phyloP scores from a whole-genome alignment of 2,797 vertebrate species.

The Ispidina lecontei region DNA sequence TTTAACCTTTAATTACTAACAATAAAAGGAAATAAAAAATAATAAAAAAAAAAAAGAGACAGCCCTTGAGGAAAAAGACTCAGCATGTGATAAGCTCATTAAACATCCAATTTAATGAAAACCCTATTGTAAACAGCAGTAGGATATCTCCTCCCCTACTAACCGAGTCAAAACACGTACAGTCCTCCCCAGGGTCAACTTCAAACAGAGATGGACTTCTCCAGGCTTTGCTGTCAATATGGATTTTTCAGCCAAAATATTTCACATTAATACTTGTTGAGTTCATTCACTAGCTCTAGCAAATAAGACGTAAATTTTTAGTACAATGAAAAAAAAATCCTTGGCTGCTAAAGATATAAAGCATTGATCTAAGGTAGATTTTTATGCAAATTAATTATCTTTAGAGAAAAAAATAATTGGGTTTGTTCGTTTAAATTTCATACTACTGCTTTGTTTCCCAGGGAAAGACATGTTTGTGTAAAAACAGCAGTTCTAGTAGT shows the following conservation, averaged over 20 bases:
- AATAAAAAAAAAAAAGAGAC: slow-evolving; percentile 50
- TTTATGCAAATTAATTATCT: background rate
- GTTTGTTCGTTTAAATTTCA: background rate
- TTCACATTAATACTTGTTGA: background rate
- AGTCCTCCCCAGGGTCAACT: background rate
- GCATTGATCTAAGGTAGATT: background rate
- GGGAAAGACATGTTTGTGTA: background rate
- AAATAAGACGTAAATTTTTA: background rate
- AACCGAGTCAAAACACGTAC: slow-evolving; percentile 35
- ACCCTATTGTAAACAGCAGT: slow-evolving; percentile 18
- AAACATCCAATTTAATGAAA: slow-evolving; percentile 53
- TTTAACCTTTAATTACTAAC: slow-evolving; percentile 59
- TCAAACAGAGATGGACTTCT: background rate
- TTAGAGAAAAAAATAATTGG: background rate
- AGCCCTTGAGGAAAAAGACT: slow-evolving; percentile 40
- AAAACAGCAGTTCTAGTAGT: background rate
- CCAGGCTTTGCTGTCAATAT: slow-evolving; percentile 9
- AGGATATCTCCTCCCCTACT: slow-evolving; percentile 27
- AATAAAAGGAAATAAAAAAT: slow-evolving; percentile 62
- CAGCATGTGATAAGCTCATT: slow-evolving; percentile 51
- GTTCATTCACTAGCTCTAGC: background rate
- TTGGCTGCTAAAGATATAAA: background rate
- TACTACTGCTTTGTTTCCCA: background rate
- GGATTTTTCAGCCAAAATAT: background rate
- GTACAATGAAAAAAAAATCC: background rate